Evolutionary conservation across 2,888 invertebrate species (phyloP).

Genomic region (Clivina fossor): DNA sequence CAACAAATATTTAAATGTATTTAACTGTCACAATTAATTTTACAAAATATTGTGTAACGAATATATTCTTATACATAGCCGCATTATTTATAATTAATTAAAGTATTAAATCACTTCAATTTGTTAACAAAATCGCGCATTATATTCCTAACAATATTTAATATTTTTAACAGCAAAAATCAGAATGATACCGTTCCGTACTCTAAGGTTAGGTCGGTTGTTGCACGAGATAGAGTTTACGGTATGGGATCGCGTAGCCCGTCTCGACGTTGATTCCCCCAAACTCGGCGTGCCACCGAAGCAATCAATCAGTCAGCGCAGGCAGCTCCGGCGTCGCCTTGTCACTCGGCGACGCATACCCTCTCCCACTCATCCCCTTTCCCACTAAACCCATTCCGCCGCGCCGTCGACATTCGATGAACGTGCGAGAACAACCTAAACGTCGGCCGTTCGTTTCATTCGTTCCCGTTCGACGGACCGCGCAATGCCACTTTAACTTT

Average conservation of each 20-base stretch:
- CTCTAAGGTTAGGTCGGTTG: not conserved
- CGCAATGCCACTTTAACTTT: slow-evolving; percentile 17
- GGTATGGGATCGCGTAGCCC: not conserved
- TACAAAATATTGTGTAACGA: too few relatives aligned
- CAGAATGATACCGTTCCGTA: not conserved
- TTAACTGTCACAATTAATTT: too few relatives aligned
- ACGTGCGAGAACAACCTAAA: not conserved
- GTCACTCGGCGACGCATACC: slow-evolving; percentile 23
- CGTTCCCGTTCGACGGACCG: not conserved
- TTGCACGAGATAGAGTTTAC: not conserved
- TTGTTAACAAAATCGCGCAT: too few relatives aligned
- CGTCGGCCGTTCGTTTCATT: slow-evolving; percentile 9
- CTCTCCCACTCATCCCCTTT: not conserved
- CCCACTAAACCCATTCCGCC: slow-evolving; percentile 5
- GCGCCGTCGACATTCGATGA: slow-evolving; percentile 2
- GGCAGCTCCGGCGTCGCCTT: slow-evolving; percentile 30
- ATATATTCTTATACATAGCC: too few relatives aligned
- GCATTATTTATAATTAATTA: too few relatives aligned
- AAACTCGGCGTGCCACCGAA: slow-evolving; percentile 29
- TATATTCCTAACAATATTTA: not conserved
- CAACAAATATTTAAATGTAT: too few relatives aligned
- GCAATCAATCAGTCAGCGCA: slow-evolving; percentile 32
- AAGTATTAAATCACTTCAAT: too few relatives aligned
- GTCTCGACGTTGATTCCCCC: slow-evolving; percentile 17
- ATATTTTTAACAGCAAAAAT: not conserved